phyloP scores from a whole-genome alignment of 2,888 invertebrate species.

The Ichneumoninae sp. region DNA sequence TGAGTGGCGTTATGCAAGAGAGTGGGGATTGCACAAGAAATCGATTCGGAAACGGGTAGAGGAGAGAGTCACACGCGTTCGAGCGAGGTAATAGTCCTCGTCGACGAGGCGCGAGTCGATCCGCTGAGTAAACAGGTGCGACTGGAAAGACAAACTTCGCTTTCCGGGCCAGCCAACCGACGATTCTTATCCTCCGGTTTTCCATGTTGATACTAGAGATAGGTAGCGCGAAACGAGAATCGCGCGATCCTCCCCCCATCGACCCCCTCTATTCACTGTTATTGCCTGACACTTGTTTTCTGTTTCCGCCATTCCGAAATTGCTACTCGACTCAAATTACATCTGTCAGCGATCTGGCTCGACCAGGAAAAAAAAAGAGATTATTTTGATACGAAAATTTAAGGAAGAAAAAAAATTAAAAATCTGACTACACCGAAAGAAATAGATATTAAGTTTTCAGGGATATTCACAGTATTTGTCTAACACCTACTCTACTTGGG shows the following conservation, averaged over 20 bases:
- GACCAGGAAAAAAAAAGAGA: background rate
- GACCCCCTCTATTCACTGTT: background rate
- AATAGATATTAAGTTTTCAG: background rate
- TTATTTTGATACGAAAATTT: background rate
- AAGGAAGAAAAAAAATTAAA: background rate
- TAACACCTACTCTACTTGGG: background rate
- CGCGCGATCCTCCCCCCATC: constrained; percentile 1
- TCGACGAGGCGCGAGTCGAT: constrained; percentile 50
- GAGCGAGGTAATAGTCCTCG: constrained; percentile 49
- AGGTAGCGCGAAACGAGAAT: constrained; percentile 22
- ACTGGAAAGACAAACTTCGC: constrained; percentile 51
- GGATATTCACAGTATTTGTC: background rate
- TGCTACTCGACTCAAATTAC: constrained; percentile 44
- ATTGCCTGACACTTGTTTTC: background rate
- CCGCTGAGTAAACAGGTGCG: constrained; percentile 55
- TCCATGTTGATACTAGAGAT: constrained; percentile 35
- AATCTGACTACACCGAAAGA: background rate
- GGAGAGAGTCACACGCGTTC: constrained; percentile 45
- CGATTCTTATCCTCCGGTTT: constrained; percentile 45
- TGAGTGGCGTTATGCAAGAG: constrained; percentile 20
- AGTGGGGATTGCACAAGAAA: constrained; percentile 50
- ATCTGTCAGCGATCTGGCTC: background rate
- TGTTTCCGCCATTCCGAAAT: constrained; percentile 28
- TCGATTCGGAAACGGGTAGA: constrained; percentile 49
- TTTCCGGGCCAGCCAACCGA: constrained; percentile 35